Evolutionary conservation across 2,113 vertebrate species (phyloP).

Genomic region (Cheirogaleus medius): DNA sequence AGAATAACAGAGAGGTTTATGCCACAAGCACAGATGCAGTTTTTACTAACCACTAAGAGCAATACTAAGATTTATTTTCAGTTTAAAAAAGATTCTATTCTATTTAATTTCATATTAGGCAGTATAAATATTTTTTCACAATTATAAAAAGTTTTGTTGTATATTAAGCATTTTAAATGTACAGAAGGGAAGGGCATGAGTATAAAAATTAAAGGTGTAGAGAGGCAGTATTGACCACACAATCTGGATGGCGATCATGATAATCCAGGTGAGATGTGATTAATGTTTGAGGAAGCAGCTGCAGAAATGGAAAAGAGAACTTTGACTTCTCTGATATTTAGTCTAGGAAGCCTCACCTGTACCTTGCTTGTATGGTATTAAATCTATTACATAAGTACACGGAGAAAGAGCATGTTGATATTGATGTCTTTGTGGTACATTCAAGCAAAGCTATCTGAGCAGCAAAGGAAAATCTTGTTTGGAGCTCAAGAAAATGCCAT

Average conservation of each 20-base stretch:
- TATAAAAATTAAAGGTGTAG: not conserved
- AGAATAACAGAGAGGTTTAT: slow-evolving; percentile 5
- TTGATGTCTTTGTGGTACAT: not conserved
- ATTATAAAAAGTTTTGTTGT: not conserved
- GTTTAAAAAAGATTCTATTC: not conserved
- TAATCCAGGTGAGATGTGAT: not conserved
- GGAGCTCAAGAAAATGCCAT: not conserved
- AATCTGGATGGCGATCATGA: not conserved
- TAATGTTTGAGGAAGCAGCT: not conserved
- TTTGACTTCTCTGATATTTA: not conserved
- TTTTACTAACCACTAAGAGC: not conserved
- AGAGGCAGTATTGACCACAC: not conserved
- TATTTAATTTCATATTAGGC: slow-evolving; percentile 33
- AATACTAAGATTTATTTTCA: not conserved
- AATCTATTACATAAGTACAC: not conserved
- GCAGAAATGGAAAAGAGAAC: not conserved
- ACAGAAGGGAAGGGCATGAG: not conserved
- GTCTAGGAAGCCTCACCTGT: not conserved
- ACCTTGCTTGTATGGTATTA: not conserved
- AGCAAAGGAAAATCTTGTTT: not conserved
- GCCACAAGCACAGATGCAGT: not conserved
- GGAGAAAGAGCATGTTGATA: not conserved
- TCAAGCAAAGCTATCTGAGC: not conserved
- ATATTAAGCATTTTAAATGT: not conserved
- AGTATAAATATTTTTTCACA: not conserved